Evolutionary conservation across 2,888 invertebrate genomes (phyloP).

Genomic region (Lutraria lutraria): DNA sequence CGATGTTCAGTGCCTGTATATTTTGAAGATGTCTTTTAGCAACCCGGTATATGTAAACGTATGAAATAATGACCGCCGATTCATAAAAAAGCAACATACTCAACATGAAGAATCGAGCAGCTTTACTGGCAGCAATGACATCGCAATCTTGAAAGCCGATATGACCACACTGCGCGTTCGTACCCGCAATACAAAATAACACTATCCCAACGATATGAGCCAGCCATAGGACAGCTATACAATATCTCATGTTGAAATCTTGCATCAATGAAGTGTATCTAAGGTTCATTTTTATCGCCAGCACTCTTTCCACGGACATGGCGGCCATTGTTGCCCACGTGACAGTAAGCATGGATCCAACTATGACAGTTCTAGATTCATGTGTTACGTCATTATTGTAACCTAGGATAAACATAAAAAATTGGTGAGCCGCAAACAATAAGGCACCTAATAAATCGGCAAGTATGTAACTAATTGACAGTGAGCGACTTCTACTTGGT

Average conservation of each 20-base stretch:
- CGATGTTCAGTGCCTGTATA: neutral
- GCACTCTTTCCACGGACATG: slow-evolving; percentile 14
- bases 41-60: slow-evolving; percentile 1
- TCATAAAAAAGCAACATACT: neutral
- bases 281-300: slow-evolving; percentile 17
- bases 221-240: neutral
- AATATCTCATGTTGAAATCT: neutral
- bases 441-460: slow-evolving; percentile 2
- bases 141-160: neutral
- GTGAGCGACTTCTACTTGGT: neutral
- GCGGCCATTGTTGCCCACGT: slow-evolving; percentile 17
- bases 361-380: neutral
- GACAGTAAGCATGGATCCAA: neutral
- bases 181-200: neutral
- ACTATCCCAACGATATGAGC: neutral
- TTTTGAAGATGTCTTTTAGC: neutral
- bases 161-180: neutral
- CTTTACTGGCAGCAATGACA: neutral
- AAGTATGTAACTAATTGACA: slow-evolving; percentile 25
- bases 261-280: neutral
- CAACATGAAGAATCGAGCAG: neutral
- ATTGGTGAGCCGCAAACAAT: slow-evolving; percentile 8
- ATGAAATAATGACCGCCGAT: neutral
- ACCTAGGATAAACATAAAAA: neutral
- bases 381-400: slow-evolving; percentile 7